These are phyloP conservation scores for Nesometra sesokonis DNA, from an alignment of 35 echinoderm and acorn worm species.

Conservation along the genomic window DNA sequence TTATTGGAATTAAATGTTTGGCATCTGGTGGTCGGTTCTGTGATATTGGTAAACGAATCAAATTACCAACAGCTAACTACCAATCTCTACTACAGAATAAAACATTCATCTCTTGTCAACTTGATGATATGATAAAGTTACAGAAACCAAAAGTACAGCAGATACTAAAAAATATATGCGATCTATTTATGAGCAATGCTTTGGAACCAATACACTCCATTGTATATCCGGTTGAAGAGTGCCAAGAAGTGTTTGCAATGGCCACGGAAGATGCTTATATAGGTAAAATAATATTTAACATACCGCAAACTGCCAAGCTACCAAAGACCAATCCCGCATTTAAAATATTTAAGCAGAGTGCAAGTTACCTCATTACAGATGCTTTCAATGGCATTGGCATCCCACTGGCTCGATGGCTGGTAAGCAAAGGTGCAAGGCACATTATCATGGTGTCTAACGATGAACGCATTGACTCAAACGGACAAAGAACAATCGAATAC, in stretches of 20 bases:
- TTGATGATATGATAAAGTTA: constrained; percentile 22
- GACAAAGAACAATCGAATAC: constrained; percentile 25
- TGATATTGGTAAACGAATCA: constrained; percentile 30
- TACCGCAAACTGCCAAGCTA: background rate
- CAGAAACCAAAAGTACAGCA: constrained; percentile 16
- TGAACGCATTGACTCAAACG: background rate
- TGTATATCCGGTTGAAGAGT: constrained; percentile 13
- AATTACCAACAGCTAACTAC: constrained; percentile 1
- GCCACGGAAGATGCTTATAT: constrained; percentile 14
- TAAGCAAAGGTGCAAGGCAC: constrained; percentile 51
- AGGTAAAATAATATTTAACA: constrained; percentile 17
- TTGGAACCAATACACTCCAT: constrained; percentile 14
- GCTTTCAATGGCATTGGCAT: constrained; percentile 51
- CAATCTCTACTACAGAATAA: constrained; percentile 37
- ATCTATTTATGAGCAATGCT: constrained; percentile 13
- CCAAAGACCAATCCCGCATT: background rate
- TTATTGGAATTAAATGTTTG: constrained; percentile 17
- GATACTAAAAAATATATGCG: constrained; percentile 12
- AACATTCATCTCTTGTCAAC: constrained; percentile 39
- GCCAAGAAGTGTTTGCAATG: constrained; percentile 9
- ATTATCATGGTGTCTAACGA: constrained; percentile 36
- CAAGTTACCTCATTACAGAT: constrained; percentile 65
- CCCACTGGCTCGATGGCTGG: constrained; percentile 53
- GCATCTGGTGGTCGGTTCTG: constrained; percentile 49
- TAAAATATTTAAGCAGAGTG: constrained; percentile 44